These are phyloP conservation scores for Meleagris gallopavo DNA, from an alignment of 2,113 vertebrate genomes.

Conservation along the genomic window DNA sequence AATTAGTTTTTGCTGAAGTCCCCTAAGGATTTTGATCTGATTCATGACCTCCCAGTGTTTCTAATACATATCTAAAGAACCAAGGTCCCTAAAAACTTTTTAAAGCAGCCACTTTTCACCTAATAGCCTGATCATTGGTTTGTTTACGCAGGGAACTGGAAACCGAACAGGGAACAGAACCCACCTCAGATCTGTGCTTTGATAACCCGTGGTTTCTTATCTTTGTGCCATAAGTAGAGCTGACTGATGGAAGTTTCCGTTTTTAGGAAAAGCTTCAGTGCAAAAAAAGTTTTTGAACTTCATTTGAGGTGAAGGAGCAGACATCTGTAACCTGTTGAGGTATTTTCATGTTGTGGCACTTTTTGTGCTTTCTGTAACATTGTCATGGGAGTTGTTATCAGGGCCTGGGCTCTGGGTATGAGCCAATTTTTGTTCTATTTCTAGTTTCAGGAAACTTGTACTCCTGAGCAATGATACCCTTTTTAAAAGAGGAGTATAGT, in stretches of 20 bases:
- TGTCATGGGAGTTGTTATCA: background rate
- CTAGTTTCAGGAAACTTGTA: background rate
- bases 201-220: background rate
- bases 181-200: background rate
- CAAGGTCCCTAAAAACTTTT: background rate
- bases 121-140: background rate
- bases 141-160: background rate
- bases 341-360: background rate
- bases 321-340: background rate
- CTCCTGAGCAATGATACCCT: background rate
- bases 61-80: background rate
- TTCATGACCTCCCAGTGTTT: constrained; percentile 13
- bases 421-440: background rate
- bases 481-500: background rate
- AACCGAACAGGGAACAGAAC: background rate
- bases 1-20: constrained; percentile 36
- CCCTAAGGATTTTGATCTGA: constrained; percentile 13
- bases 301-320: background rate
- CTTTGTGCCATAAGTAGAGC: background rate
- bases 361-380: background rate
- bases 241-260: background rate
- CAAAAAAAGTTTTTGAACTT: background rate
- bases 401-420: background rate
- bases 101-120: background rate
- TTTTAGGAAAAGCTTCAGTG: background rate